These are phyloP conservation scores for Liodrosophila aerea DNA, from an alignment of 2,888 invertebrate species.

Conservation along the genomic window DNA sequence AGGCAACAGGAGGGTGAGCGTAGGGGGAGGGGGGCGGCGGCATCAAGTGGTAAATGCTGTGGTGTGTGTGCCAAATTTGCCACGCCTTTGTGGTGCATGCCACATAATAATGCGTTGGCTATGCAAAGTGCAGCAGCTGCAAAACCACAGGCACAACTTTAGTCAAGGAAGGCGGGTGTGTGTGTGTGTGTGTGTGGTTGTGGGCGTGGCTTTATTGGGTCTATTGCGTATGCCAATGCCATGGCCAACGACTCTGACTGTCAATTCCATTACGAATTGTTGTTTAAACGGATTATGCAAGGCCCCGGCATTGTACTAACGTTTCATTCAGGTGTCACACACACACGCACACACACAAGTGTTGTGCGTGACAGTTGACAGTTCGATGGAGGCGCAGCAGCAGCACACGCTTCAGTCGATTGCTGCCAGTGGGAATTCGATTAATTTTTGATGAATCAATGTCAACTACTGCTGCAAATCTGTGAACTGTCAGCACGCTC, in stretches of 20 bases:
- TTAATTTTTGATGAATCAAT: conserved; percentile 81
- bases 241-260: conserved; percentile 21
- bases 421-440: conserved; percentile 67
- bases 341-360: conserved; percentile 14
- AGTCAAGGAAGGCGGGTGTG: conserved; percentile 1
- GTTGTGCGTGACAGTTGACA: conserved; percentile 60
- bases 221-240: conserved; percentile 11
- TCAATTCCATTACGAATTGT: conserved; percentile 55
- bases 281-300: conserved; percentile 66
- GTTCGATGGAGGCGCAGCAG: conserved; percentile 37
- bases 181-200: conserved; percentile 1
- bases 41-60: neutral
- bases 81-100: conserved; percentile 16
- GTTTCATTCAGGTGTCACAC: conserved; percentile 29
- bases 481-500: conserved; percentile 60
- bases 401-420: conserved; percentile 13
- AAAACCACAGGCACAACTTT: neutral
- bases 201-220: conserved; percentile 8
- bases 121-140: neutral
- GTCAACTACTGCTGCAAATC: conserved; percentile 76
- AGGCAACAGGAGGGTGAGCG: conserved; percentile 1
- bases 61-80: conserved; percentile 8
- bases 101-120: conserved; percentile 34
- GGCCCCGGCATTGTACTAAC: conserved; percentile 20
- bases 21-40: neutral